phyloP scores from a whole-genome alignment of 2,888 invertebrate genomes.

The Elgonia sp. region DNA sequence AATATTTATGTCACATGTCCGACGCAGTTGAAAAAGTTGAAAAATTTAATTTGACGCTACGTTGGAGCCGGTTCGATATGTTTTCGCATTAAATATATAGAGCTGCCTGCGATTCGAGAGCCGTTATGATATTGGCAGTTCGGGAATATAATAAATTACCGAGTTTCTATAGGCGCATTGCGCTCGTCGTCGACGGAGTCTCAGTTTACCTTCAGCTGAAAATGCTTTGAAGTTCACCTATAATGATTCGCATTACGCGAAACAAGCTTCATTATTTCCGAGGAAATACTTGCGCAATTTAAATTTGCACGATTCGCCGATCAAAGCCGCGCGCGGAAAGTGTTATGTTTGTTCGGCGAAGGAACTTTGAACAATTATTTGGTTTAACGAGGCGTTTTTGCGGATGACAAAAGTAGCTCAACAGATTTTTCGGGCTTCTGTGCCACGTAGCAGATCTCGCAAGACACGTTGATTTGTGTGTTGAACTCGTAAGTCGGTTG shows the following conservation, averaged over 20 bases:
- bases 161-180: constrained; percentile 1
- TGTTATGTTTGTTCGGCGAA: constrained; percentile 46
- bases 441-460: neutral
- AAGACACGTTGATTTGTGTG: neutral
- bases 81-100: constrained; percentile 52
- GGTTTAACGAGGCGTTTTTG: constrained; percentile 49
- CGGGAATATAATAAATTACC: constrained; percentile 43
- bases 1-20: constrained; percentile 61
- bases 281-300: constrained; percentile 52
- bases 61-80: constrained; percentile 30
- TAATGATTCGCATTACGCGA: constrained; percentile 45
- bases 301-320: constrained; percentile 50
- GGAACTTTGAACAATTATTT: constrained; percentile 62
- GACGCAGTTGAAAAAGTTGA: constrained; percentile 54
- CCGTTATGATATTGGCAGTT: constrained; percentile 61
- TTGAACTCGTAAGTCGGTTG: neutral
- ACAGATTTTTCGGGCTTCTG: constrained; percentile 30
- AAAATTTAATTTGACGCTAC: constrained; percentile 53
- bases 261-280: constrained; percentile 51
- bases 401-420: constrained; percentile 24
- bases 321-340: constrained; percentile 35
- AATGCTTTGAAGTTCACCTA: constrained; percentile 33
- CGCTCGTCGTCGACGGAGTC: neutral
- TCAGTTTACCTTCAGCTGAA: constrained; percentile 8
- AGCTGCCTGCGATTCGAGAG: neutral